Percentiles rank a stretch among this genome's conserved stretches.
Conservation (phyloP, 1,140 invertebrate species). For the Caenorhabditis inopinata region DNA sequence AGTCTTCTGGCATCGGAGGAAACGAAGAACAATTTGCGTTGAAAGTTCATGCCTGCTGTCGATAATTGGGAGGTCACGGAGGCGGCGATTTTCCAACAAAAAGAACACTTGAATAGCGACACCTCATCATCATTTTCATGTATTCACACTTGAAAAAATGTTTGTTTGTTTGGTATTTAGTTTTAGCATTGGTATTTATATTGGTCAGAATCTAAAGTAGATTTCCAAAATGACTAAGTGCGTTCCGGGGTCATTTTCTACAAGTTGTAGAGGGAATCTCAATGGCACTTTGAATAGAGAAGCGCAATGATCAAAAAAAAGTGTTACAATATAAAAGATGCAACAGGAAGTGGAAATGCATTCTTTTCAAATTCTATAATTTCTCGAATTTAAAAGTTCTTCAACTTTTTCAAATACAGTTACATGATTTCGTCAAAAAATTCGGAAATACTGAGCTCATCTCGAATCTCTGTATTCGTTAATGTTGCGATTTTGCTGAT, state of each 20-base stretch:
- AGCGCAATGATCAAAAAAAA: no score
- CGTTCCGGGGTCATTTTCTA: neutral
- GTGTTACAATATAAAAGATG: neutral
- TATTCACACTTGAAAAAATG: neutral
- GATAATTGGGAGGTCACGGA: constrained; percentile 28
- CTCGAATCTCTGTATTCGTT: no score
- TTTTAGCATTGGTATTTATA: no score
- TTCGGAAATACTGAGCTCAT: no score
- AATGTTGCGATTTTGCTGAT: no score
- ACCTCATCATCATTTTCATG: constrained; percentile 1
- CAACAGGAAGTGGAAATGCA: neutral
- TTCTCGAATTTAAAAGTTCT: no score
- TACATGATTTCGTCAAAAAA: no score
- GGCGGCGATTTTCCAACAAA: neutral
- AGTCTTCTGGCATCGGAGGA: constrained; percentile 44
- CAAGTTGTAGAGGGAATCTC: no score
- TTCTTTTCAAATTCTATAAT: no score
- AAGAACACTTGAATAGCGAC: neutral
- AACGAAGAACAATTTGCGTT: constrained; percentile 51
- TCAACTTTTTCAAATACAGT: no score
- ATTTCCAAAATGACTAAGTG: neutral
- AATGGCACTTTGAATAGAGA: no score
- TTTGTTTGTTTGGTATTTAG: constrained; percentile 11
- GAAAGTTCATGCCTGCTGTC: constrained; percentile 52
- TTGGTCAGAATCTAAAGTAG: constrained; percentile 15